Percentiles rank a stretch among this genome's conserved stretches.
Evolutionary conservation across 2,113 vertebrate genomes (phyloP).

Genomic region (Microcebus ravelobensis): DNA sequence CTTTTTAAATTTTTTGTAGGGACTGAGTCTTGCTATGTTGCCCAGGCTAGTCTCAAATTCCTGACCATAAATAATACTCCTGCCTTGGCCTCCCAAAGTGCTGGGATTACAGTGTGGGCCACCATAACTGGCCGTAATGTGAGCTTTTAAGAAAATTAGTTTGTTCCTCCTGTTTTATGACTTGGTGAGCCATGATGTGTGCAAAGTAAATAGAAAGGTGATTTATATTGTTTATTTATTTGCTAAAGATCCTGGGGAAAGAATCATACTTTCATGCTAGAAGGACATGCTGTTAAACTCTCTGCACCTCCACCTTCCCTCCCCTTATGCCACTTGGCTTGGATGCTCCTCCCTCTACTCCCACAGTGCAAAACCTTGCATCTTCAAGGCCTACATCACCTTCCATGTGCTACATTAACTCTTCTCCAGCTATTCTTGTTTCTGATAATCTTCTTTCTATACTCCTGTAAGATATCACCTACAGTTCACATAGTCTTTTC

Average conservation of each 20-base stretch:
- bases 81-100: no score
- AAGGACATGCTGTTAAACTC: not conserved
- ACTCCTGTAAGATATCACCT: not conserved
- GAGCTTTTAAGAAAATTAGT: not conserved
- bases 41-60: no score
- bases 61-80: no score
- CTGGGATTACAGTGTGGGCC: no score
- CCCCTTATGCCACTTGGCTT: not conserved
- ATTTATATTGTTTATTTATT: slow-evolving; percentile 21
- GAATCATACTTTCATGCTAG: not conserved
- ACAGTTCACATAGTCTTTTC: not conserved
- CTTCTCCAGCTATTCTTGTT: not conserved
- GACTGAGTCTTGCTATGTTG: no score
- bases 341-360: not conserved
- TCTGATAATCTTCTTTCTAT: not conserved
- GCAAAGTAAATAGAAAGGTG: not conserved
- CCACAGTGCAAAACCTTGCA: not conserved
- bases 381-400: not conserved
- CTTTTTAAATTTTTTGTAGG: no score
- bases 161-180: not conserved
- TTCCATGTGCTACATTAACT: not conserved
- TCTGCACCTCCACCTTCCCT: not conserved
- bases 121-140: no score
- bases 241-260: not conserved
- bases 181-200: not conserved